phyloP scores from a whole-genome alignment of 1,140 invertebrate species.

The Oscheius sp. region DNA sequence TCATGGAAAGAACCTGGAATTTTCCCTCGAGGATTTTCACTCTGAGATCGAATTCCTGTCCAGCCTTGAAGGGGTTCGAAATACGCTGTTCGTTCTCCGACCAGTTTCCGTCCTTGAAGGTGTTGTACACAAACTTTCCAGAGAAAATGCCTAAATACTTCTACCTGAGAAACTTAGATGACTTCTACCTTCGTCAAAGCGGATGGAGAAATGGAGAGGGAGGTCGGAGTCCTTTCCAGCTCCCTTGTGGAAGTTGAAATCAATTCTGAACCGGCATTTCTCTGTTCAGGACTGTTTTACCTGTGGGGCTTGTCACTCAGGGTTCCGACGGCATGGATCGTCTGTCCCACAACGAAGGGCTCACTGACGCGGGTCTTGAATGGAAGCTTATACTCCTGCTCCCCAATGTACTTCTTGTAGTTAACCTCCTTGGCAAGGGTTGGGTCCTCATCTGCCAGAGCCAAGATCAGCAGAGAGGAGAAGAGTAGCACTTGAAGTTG shows the following conservation, averaged over 20 bases:
- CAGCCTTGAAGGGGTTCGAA: conserved; percentile 54
- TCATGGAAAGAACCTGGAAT: conserved; percentile 45
- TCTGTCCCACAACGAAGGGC: conserved; percentile 58
- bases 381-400: conserved; percentile 52
- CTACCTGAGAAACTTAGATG: background rate
- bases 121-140: conserved; percentile 60
- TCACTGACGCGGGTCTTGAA: conserved; percentile 61
- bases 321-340: conserved; percentile 57
- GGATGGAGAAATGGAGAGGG: conserved; percentile 58
- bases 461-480: background rate
- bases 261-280: conserved; percentile 44
- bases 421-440: conserved; percentile 36
- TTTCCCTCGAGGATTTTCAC: conserved; percentile 57
- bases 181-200: conserved; percentile 56
- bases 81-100: conserved; percentile 55
- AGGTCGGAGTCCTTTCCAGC: conserved; percentile 52
- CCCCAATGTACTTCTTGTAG: conserved; percentile 56
- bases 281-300: background rate
- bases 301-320: conserved; percentile 50
- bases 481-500: background rate
- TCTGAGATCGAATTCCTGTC: conserved; percentile 56
- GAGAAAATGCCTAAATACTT: conserved; percentile 35
- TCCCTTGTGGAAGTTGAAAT: conserved; percentile 61
- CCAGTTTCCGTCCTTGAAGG: conserved; percentile 56
- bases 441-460: conserved; percentile 3